These are phyloP conservation scores for Brachypteracias leptosomus DNA, from an alignment of 2,113 vertebrate genomes.

Conservation along the genomic window DNA sequence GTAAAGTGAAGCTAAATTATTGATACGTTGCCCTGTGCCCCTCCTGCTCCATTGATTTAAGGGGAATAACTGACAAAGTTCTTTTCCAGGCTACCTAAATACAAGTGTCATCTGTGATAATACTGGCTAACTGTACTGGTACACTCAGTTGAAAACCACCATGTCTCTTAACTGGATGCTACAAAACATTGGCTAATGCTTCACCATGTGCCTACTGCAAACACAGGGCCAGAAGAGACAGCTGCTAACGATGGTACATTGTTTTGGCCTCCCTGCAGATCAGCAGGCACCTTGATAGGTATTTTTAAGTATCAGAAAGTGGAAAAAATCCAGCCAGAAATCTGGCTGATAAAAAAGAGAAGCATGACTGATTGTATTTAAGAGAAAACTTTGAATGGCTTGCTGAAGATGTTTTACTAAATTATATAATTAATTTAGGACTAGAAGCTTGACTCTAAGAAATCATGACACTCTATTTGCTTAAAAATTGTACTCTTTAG, in stretches of 20 bases:
- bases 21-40: not conserved
- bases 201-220: not conserved
- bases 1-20: not conserved
- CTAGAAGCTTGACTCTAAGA: not conserved
- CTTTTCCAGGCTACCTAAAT: not conserved
- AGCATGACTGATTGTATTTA: not conserved
- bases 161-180: not conserved
- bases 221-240: not conserved
- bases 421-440: not conserved
- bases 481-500: not conserved
- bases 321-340: not conserved
- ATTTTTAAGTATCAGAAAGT: not conserved
- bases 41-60: not conserved
- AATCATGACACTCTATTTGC: not conserved
- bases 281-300: not conserved
- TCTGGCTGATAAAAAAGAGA: not conserved
- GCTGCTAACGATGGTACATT: not conserved
- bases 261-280: not conserved
- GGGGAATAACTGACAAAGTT: not conserved
- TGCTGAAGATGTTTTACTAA: not conserved
- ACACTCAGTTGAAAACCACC: not conserved
- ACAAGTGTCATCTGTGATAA: not conserved
- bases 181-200: not conserved
- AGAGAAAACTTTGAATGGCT: not conserved
- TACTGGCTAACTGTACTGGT: not conserved